Evolutionary conservation across 2,113 vertebrate genomes (phyloP), one percentile per base, ranked within the genome.

Genomic region (Campylorhamphus procurvoides): DNA sequence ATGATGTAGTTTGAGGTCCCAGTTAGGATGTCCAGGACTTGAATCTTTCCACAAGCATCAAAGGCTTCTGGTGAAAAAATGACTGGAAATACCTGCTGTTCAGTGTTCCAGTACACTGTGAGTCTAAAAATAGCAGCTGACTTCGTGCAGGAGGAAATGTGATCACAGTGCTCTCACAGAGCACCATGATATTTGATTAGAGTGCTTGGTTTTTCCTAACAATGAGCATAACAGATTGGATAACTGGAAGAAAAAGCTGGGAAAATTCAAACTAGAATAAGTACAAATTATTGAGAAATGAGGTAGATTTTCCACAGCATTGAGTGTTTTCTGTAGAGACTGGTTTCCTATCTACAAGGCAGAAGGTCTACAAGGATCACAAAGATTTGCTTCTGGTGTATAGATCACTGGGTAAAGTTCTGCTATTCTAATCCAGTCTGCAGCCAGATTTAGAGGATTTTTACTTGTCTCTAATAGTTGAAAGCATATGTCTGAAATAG

Each of bases 41-140:
- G 35, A 72, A 6, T 90, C 62, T 90, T 93, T 93, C 88, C 63
- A 4, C 7, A 47, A 64, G 16, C 37, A 72, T 96, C 76, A 86
- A 94, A 94, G 60, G 15, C 14, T 95, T 90, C 55, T 90, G 39
- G 12, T 86, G 56, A 94, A 69, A 63, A 96, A 90, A 64, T 7
- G 40, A 52, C 79, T 93, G 83, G 85, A 92, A 96, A 89, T 94
- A 94, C 33, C 88, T 92, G 83, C 64, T 92, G 64, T 93, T 95
- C 37, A 37, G 52, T 67, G 49, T 90, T 81, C 39, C 52, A 52
- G 5, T 71, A 33, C 46, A 82, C 19, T 28, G 20, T 37, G 63
- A 64, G 20, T 56, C 52, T 93, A 82, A 94, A 93, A 93, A 86
- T 71, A 96, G 31, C 52, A 56, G 9, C 60, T 86, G 76, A 84